Evolutionary conservation across 2,113 vertebrate species (phyloP), one percentile per base, ranked within the genome.

Genomic region (Clarias gariepinus): DNA sequence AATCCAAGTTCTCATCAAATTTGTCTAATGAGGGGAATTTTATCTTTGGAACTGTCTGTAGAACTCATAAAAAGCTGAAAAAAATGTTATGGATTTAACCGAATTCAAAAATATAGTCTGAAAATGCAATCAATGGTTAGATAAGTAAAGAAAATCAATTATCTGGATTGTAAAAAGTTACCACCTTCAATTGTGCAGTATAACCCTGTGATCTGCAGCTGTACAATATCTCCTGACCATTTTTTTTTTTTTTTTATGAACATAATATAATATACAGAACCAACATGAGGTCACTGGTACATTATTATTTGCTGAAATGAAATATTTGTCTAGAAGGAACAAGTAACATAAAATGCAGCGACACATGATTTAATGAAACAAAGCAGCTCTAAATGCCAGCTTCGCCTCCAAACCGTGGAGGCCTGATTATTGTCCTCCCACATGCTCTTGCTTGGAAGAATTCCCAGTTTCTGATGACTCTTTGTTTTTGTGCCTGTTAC

Each of bases 401-500:
- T 81, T 64, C 21, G 21, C 60, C 33, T 28, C 58, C 80, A 12
- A 25, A 81, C 80, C 58, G 9, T 63, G 33, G 36, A 82, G 18
- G 81, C 23, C 61, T 66, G 41, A 82, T 47, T 63, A 63, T 81
- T 52, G 57, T 66, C 61, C 61, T 82, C 61, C 61, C 61, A 82
- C 81, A 53, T 53, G 5, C 36, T 63, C 30, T 84, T n/a, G 68
- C 36, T 47, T 68, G 82, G 53, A 30, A 71, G 28, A 36, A 57
- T 55, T 71, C 19, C 78, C 30, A 81, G 11, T 82, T 82, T 82
- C 81, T 52, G 61, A 74, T 74, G 83, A 74, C 69, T 84, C 23
- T 30, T 21, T 83, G 12, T 60, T 74, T 66, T 47, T 41, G 15
- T 25, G 33, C 33, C 69, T 74, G 55, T 33, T 61, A 61, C 33